Base-by-base conservation (phyloP, 2,888 invertebrate species). In the Masnerella sp. region DNA sequence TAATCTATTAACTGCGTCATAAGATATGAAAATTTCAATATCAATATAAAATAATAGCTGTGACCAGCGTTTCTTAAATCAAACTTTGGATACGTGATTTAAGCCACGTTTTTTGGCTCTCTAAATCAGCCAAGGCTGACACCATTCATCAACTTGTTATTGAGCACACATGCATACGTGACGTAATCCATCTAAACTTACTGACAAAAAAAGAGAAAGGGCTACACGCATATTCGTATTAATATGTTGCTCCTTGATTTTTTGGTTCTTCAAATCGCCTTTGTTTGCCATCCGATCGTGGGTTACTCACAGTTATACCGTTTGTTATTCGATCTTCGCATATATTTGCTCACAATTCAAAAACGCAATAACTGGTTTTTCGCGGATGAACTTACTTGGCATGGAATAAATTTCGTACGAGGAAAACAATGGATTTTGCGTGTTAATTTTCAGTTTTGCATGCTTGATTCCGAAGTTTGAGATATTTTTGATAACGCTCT, bases 371-470 rank as follows among this genome's bases (percentile, higher is more conserved):
- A 56, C 65, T 25, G 32, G 68, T 68, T 58, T 52, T 52, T 38
- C 58, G n/a, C 56, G 28, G 32, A 54, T 52, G 17, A 43, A 38
- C 38, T 54, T 25, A 30, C 30, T 47, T 8, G 30, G 18, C 5
- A 28, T 14, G 15, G 68, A 58, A 68, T 59, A 68, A 25, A 59
- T 59, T 59, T 68, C 8, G 15, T 8, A 15, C 8, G 9, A 59
- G 51, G 36, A 68, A 68, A 68, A 68, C 45, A 68, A 28, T 43
- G 22, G 11, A 40, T 49, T 54, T 65, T 56, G 56, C 65, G 42
- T 34, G 12, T 22, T 17, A 32, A 30, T 30, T 40, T 56, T 54
- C 8, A 11, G 8, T 36, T 45, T 45, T 43, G 38, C 14, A 47
- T 47, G n/a, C 5, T n/a, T n/a, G n/a, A n/a, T n/a, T 22, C 22